phyloP scores from a whole-genome alignment of 2,797 vertebrate species.

The Falco berigora region DNA sequence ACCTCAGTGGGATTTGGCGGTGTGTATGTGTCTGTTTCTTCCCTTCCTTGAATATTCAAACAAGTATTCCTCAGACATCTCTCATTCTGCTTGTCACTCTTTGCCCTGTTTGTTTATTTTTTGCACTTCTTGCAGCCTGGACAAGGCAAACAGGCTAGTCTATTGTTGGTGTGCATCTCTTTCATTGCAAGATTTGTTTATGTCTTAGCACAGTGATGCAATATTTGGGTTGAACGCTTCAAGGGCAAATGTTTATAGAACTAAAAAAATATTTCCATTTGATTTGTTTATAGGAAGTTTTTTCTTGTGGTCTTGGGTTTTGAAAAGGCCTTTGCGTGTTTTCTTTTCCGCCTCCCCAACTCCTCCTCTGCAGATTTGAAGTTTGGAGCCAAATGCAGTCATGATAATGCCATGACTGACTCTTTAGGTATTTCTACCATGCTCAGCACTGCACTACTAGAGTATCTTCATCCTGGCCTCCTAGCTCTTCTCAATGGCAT shows the following conservation, averaged over 20 bases:
- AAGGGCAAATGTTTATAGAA: conserved; percentile 63
- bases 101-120: conserved; percentile 58
- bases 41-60: not conserved
- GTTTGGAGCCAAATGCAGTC: conserved; percentile 36
- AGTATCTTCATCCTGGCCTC: not conserved
- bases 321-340: conserved; percentile 54
- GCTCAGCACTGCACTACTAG: not conserved
- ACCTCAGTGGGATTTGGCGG: not conserved
- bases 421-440: conserved; percentile 35
- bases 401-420: conserved; percentile 39
- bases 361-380: conserved; percentile 3
- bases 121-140: not conserved
- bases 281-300: conserved; percentile 66
- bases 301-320: conserved; percentile 63
- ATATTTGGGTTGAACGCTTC: conserved; percentile 65
- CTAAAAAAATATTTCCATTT: conserved; percentile 68
- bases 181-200: conserved; percentile 60
- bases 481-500: not conserved
- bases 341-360: conserved; percentile 32
- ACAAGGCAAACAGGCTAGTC: conserved; percentile 52
- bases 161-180: conserved; percentile 57
- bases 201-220: conserved; percentile 62
- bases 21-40: not conserved
- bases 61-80: not conserved
- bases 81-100: conserved; percentile 33